Percentiles rank a stretch among this genome's conserved stretches.
These are phyloP conservation scores for Osmerus mordax DNA, from an alignment of 2,113 vertebrate genomes.

Conservation along the genomic window DNA sequence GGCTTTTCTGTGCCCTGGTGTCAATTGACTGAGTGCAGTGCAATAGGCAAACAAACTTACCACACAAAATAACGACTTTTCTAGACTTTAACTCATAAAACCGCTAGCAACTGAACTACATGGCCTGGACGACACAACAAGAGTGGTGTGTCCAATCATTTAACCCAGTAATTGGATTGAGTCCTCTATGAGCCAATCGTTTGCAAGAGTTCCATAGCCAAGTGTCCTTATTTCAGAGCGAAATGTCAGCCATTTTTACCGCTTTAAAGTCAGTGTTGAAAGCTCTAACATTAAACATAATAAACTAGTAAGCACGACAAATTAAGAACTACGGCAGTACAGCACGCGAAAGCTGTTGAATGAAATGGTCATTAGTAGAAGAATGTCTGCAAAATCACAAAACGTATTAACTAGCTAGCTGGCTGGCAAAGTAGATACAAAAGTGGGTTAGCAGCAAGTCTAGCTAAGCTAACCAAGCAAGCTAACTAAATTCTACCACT, in stretches of 20 bases:
- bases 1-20: not conserved
- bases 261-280: constrained; percentile 55
- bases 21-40: not conserved
- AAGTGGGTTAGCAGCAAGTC: too few relatives aligned
- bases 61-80: too few relatives aligned
- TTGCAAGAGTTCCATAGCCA: constrained; percentile 23
- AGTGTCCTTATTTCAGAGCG: constrained; percentile 63
- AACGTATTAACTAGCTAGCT: too few relatives aligned
- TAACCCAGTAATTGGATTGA: constrained; percentile 36
- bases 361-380: too few relatives aligned
- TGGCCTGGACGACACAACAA: constrained; percentile 25
- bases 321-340: not conserved
- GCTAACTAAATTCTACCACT: too few relatives aligned
- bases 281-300: constrained; percentile 19
- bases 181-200: constrained; percentile 46
- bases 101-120: constrained; percentile 30
- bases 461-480: too few relatives aligned
- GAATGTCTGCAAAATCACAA: too few relatives aligned
- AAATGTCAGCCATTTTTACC: constrained; percentile 80
- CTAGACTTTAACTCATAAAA: constrained; percentile 21
- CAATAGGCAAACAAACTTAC: not conserved
- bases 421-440: too few relatives aligned
- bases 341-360: too few relatives aligned
- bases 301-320: not conserved
- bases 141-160: constrained; percentile 55